phyloP scores from a whole-genome alignment of 2,113 vertebrate species.

The Labeo catla region DNA sequence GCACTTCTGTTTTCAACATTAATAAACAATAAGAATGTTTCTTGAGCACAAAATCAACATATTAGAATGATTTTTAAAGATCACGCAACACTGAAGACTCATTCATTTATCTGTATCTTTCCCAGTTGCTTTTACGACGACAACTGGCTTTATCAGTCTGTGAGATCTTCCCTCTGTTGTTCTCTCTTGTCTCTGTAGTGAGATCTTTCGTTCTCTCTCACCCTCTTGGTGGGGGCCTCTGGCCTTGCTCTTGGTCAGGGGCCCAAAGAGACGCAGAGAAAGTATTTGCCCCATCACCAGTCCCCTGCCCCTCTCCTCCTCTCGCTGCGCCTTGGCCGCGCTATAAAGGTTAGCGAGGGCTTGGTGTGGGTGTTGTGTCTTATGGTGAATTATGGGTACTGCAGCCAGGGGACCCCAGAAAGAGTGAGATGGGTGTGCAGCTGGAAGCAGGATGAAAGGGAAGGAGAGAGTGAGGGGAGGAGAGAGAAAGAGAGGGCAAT shows the following conservation, averaged over 20 bases:
- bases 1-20: background rate
- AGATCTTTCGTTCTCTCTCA: slow-evolving; percentile 56
- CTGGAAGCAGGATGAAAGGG: slow-evolving; percentile 76
- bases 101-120: slow-evolving; percentile 2
- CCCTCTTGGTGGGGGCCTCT: slow-evolving; percentile 29
- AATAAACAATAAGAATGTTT: background rate
- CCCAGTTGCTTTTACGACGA: slow-evolving; percentile 26
- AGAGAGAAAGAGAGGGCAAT: slow-evolving; percentile 69
- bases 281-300: slow-evolving; percentile 68
- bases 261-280: slow-evolving; percentile 63
- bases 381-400: slow-evolving; percentile 79
- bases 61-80: background rate
- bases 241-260: slow-evolving; percentile 65
- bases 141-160: slow-evolving; percentile 57
- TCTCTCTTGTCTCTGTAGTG: slow-evolving; percentile 49
- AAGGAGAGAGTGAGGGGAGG: slow-evolving; percentile 56
- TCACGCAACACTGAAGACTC: background rate
- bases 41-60: background rate
- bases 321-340: slow-evolving; percentile 70
- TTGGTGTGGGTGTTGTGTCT: slow-evolving; percentile 77
- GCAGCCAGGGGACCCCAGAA: slow-evolving; percentile 76
- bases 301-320: slow-evolving; percentile 58
- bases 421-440: slow-evolving; percentile 71
- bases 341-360: slow-evolving; percentile 76
- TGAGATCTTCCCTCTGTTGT: slow-evolving; percentile 52